These are phyloP conservation scores for Melanerpes aurifrons DNA, from an alignment of 2,113 vertebrate genomes.

Conservation along the genomic window DNA sequence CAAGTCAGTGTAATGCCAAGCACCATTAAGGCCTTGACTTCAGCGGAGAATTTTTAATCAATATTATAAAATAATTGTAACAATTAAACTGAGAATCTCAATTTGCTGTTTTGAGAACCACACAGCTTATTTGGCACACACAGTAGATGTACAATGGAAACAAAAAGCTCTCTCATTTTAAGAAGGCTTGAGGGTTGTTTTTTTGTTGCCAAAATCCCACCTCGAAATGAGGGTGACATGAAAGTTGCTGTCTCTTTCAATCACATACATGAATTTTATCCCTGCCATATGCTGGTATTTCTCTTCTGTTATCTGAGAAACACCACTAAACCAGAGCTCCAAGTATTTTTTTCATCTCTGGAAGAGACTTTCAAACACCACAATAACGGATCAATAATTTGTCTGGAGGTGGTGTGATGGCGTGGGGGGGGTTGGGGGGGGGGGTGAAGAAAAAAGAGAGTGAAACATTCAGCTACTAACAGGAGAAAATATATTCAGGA, in stretches of 20 bases:
- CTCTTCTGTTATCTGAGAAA: conserved; percentile 4
- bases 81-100: not conserved
- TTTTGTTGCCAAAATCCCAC: conserved; percentile 5
- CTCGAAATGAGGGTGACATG: not conserved
- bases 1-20: not conserved
- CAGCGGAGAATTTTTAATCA: not conserved
- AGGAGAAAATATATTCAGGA: conserved; percentile 17
- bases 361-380: conserved; percentile 29
- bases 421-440: no score
- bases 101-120: not conserved
- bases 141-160: not conserved
- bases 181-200: not conserved
- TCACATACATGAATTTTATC: not conserved
- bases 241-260: not conserved
- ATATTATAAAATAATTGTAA: not conserved
- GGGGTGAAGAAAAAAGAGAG: not conserved
- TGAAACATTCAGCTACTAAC: not conserved
- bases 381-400: conserved; percentile 39
- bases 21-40: not conserved
- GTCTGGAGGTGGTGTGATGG: not conserved
- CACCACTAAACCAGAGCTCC: not conserved
- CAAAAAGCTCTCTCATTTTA: not conserved
- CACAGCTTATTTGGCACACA: not conserved
- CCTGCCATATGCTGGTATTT: not conserved
- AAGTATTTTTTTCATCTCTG: conserved; percentile 1